Evolutionary conservation across 2,888 invertebrate genomes (phyloP), one percentile per base, ranked within the genome.

Genomic region (Pyralis farinalis): DNA sequence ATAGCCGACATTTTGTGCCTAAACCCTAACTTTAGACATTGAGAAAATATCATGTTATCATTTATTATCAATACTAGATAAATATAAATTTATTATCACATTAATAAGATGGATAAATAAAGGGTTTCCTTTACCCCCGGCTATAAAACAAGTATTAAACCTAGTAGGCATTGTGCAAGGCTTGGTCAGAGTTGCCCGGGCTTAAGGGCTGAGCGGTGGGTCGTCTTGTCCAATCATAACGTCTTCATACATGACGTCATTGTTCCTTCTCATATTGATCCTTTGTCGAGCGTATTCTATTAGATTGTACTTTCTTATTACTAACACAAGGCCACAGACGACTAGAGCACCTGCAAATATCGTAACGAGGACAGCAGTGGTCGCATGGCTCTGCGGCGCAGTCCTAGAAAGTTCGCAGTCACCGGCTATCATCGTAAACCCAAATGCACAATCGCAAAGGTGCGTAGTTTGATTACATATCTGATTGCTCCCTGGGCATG

Each of bases 161-260:
- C 3, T 7, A 25, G 25, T 21, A 21, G 3, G 21, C 21, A 5
- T 7, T 21, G 7, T 21, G 25, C 8, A 25, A 25, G 25, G n/a
- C 25, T 25, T 5, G 4, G 21, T 21, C 21, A 21, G n/a, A n/a
- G n/a, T n/a, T n/a, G n/a, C 21, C 21, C 7, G 21, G 21, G 21
- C 21, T 54, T 37, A 90, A 25, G 85, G 89, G 48, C 80, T 82
- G 35, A 90, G 71, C 0, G 90, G 90, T 0, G 90, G 89, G 50
- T 90, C 90, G 40, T 90, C 90, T 41, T 88, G 86, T 1, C 90
- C 90, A 31, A 90, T 90, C 90, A 90, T 90, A n/a, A 90, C 90
- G 55, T 90, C 90, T 56, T 90, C 90, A 27, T 90, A 90, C 74
- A 85, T 83, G 1, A 85, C 70, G 58, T 88, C 80, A 49, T 79